phyloP scores from a whole-genome alignment of 2,113 vertebrate species.

The Quiscalus mexicanus region DNA sequence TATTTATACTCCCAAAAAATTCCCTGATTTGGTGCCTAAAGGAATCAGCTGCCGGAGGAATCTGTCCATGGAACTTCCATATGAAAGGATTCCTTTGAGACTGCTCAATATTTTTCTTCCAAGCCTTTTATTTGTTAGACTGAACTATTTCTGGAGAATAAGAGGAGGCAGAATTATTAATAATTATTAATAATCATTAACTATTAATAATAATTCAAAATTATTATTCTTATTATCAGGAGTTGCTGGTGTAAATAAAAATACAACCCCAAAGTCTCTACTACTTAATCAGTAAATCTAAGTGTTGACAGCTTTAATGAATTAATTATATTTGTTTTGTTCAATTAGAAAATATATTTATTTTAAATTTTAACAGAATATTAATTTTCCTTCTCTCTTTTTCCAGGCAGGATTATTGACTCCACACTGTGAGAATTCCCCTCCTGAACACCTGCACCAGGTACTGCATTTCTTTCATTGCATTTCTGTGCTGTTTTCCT shows the following conservation, averaged over 20 bases:
- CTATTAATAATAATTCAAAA: background rate
- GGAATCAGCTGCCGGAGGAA: background rate
- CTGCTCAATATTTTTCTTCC: background rate
- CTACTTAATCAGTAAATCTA: background rate
- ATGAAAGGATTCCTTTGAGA: background rate
- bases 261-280: background rate
- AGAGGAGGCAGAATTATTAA: background rate
- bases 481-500: background rate
- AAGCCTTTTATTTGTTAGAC: background rate
- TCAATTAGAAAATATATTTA: background rate
- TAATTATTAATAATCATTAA: background rate
- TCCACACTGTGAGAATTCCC: background rate
- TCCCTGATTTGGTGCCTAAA: background rate
- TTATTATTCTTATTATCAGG: background rate
- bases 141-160: background rate
- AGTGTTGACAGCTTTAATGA: background rate
- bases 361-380: background rate
- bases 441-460: background rate
- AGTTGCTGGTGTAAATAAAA: background rate
- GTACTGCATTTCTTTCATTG: background rate
- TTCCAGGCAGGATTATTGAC: background rate
- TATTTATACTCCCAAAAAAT: background rate
- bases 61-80: background rate
- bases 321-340: background rate
- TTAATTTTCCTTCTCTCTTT: background rate